Evolutionary conservation across 2,113 vertebrate genomes (phyloP).

Genomic region (Perca schrenkii): DNA sequence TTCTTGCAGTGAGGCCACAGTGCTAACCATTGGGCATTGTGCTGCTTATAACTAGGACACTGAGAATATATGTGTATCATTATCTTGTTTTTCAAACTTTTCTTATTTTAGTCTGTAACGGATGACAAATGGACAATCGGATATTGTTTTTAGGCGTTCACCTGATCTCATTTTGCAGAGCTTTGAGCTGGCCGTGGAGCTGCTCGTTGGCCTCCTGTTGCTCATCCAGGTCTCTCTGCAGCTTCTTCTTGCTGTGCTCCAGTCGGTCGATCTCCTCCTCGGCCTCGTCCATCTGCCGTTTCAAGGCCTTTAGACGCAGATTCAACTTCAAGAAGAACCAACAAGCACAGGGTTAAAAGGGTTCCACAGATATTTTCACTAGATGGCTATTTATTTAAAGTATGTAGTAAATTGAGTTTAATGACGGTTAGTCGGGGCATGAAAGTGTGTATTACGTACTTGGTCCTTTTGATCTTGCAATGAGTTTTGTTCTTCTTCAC

Average conservation of each 20-base stretch:
- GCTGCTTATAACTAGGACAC: background rate
- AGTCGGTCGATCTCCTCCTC: slow-evolving; percentile 97
- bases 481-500: slow-evolving; percentile 93
- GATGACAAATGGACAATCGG: background rate
- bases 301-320: slow-evolving; percentile 95
- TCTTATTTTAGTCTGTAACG: background rate
- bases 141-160: slow-evolving; percentile 60
- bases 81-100: background rate
- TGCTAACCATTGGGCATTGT: too few relatives aligned
- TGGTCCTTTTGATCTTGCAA: slow-evolving; percentile 97
- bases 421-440: background rate
- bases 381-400: background rate
- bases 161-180: slow-evolving; percentile 91
- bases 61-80: background rate
- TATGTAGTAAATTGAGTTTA: background rate
- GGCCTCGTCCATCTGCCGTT: slow-evolving; percentile 95
- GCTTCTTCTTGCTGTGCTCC: slow-evolving; percentile 93
- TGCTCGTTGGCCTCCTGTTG: slow-evolving; percentile 94
- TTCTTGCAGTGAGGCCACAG: too few relatives aligned
- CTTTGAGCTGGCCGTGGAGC: slow-evolving; percentile 91
- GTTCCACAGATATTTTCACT: background rate
- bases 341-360: background rate
- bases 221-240: slow-evolving; percentile 96
- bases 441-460: slow-evolving; percentile 56
- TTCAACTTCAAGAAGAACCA: slow-evolving; percentile 85